phyloP scores from a whole-genome alignment of 2,888 invertebrate genomes.

The Carterocephalus palaemon region DNA sequence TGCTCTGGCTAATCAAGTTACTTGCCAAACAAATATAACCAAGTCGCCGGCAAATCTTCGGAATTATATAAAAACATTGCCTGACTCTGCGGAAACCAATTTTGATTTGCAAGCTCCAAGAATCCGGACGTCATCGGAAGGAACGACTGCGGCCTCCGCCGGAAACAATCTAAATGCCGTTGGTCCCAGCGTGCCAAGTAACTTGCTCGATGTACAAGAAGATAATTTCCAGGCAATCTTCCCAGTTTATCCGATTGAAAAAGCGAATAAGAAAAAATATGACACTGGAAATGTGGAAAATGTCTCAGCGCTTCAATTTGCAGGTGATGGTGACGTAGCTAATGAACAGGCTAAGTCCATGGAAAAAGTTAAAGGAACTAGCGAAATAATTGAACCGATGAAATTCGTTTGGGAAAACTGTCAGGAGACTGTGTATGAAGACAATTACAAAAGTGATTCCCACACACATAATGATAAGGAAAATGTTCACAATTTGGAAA shows the following conservation, averaged over 20 bases:
- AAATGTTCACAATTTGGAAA: conserved; percentile 41
- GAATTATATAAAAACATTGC: conserved; percentile 48
- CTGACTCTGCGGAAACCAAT: conserved; percentile 40
- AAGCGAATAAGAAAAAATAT: conserved; percentile 49
- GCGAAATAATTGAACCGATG: conserved; percentile 39
- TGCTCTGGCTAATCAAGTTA: conserved; percentile 50
- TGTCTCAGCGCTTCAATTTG: conserved; percentile 42
- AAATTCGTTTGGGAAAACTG: conserved; percentile 65
- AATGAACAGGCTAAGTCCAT: conserved; percentile 27
- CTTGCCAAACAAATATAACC: conserved; percentile 40
- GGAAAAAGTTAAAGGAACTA: conserved; percentile 26
- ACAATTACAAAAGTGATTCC: conserved; percentile 38
- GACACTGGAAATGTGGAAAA: conserved; percentile 43
- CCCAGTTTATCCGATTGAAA: conserved; percentile 50
- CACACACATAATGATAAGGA: conserved; percentile 45
- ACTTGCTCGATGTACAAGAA: conserved; percentile 41
- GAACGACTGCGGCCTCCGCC: conserved; percentile 52
- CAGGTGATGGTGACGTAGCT: conserved; percentile 34
- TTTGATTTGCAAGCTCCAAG: conserved; percentile 58
- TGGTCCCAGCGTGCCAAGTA: conserved; percentile 40
- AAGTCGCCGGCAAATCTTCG: conserved; percentile 33
- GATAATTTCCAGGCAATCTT: conserved; percentile 67
- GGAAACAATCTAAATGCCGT: conserved; percentile 70
- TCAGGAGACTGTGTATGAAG: conserved; percentile 50
- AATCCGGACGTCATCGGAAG: conserved; percentile 62